Conservation (phyloP, 2,113 vertebrate species). For the Odocoileus hemionus region DNA sequence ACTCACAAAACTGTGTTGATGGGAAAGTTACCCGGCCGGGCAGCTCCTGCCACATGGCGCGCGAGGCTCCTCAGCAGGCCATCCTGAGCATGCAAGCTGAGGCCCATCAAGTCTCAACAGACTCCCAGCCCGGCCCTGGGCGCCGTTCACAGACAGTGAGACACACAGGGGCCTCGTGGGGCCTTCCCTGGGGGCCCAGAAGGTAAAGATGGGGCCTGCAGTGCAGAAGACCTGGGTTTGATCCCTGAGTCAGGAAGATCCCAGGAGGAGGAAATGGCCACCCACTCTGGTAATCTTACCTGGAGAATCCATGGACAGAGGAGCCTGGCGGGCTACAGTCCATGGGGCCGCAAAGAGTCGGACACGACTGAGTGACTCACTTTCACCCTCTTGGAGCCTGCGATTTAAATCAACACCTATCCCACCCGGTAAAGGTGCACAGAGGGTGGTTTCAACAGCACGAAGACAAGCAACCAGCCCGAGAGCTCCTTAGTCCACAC, state of each 20-base stretch:
- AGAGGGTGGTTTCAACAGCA: too few species aligned
- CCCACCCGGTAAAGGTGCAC: too few species aligned
- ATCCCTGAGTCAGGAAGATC: neutral
- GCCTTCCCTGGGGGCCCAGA: neutral
- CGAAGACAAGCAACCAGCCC: neutral
- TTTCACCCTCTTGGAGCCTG: neutral
- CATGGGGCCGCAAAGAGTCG: accelerated
- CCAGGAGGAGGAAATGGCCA: neutral
- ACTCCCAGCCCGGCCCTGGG: neutral
- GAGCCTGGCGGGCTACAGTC: neutral
- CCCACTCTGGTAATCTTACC: neutral
- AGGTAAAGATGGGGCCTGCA: neutral
- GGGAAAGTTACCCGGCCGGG: neutral
- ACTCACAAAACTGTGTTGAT: neutral
- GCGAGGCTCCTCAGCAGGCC: neutral
- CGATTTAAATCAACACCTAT: neutral
- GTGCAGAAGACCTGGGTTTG: neutral
- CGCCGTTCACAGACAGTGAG: neutral
- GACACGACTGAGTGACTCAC: neutral
- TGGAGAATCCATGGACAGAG: neutral
- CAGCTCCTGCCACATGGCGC: accelerated
- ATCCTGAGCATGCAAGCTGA: neutral
- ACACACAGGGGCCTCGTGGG: neutral
- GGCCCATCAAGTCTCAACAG: neutral
- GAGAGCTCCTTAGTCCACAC: neutral